These are phyloP conservation scores for Sinocyclocheilus grahami DNA, from an alignment of 2,113 vertebrate species.

Conservation along the genomic window DNA sequence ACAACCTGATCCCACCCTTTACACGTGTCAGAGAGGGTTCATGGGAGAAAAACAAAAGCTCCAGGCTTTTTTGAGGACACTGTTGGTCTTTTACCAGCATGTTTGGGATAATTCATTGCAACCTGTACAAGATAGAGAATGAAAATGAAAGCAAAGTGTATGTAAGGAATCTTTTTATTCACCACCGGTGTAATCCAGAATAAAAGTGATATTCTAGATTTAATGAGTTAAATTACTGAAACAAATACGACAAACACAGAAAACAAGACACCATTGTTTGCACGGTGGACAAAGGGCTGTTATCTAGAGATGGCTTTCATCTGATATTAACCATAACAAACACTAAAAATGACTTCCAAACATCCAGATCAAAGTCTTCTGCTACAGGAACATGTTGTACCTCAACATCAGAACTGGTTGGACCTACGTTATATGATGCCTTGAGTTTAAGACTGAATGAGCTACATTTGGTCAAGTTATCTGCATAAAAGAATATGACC, in stretches of 20 bases:
- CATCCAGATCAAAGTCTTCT: constrained; percentile 20
- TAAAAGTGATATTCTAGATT: neutral
- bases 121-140: neutral
- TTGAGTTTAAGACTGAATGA: neutral
- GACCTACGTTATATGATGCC: neutral
- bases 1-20: constrained; percentile 54
- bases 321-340: neutral
- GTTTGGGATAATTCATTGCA: neutral
- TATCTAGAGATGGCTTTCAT: constrained; percentile 46
- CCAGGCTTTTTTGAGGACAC: neutral
- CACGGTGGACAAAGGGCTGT: neutral
- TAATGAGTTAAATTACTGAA: neutral
- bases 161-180: neutral
- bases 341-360: constrained; percentile 2
- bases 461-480: neutral
- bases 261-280: constrained; percentile 5
- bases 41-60: constrained; percentile 31
- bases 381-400: neutral
- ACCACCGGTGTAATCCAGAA: neutral
- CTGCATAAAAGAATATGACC: neutral
- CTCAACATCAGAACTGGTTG: neutral
- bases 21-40: neutral
- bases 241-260: neutral
- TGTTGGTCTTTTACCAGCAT: neutral
- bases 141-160: neutral